Evolutionary conservation across 2,797 vertebrate species (phyloP).

Genomic region (Remorina albescens): DNA sequence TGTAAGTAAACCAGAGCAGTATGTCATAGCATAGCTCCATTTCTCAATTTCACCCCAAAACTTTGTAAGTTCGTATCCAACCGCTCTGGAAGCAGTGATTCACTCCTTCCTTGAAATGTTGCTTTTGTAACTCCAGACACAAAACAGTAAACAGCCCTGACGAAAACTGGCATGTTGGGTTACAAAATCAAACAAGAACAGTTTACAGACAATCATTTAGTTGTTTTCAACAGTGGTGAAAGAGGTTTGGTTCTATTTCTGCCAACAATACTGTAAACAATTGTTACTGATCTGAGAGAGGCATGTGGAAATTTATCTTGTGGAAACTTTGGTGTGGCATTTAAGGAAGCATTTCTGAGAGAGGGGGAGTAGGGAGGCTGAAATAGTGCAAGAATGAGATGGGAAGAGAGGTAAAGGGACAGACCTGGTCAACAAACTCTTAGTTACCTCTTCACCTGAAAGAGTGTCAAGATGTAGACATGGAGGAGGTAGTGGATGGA

Average conservation of each 20-base stretch:
- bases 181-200: conserved; percentile 61
- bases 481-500: conserved; percentile 72
- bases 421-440: conserved; percentile 76
- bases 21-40: conserved; percentile 58
- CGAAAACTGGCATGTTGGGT: conserved; percentile 55
- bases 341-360: conserved; percentile 30
- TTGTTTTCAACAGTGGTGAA: conserved; percentile 59
- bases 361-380: conserved; percentile 19
- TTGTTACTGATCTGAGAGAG: conserved; percentile 38
- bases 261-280: conserved; percentile 54
- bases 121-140: conserved; percentile 68
- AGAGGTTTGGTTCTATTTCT: conserved; percentile 48
- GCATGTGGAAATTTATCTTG: conserved; percentile 47
- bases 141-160: conserved; percentile 65
- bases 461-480: conserved; percentile 83
- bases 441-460: conserved; percentile 77
- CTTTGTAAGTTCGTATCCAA: conserved; percentile 59
- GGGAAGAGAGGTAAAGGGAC: conserved; percentile 52
- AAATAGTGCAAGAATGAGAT: conserved; percentile 41
- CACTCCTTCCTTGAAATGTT: conserved; percentile 69
- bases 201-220: conserved; percentile 54
- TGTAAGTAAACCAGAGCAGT: conserved; percentile 51
- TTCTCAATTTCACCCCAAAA: conserved; percentile 61
- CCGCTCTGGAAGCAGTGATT: conserved; percentile 71
- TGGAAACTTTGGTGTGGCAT: conserved; percentile 41